Evolutionary conservation across 2,113 vertebrate species (phyloP).

Genomic region (Dasyurus viverrinus): DNA sequence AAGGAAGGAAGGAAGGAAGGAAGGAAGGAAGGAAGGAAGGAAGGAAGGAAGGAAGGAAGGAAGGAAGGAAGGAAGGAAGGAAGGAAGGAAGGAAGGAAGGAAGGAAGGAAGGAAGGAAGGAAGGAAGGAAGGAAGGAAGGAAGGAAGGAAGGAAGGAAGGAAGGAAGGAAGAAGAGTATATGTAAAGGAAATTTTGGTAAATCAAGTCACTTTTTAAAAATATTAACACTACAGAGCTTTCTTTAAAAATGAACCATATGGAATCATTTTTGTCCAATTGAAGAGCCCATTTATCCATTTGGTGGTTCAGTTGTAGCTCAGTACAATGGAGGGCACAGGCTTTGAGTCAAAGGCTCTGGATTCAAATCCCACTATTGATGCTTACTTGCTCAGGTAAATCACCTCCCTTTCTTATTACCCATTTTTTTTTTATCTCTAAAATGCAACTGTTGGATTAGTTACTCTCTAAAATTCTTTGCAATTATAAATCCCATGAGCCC

Average conservation of each 20-base stretch:
- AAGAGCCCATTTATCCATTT: background rate
- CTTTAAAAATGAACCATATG: background rate
- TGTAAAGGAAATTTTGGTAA: background rate
- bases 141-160: background rate
- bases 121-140: background rate
- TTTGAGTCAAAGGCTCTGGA: background rate
- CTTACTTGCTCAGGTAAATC: background rate
- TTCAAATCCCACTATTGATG: background rate
- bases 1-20: too few species aligned
- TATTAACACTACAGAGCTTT: background rate
- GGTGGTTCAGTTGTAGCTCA: background rate
- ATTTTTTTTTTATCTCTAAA: background rate
- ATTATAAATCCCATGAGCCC: background rate
- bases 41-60: background rate
- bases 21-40: background rate
- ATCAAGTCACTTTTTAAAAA: background rate
- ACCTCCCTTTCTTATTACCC: background rate
- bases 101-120: background rate
- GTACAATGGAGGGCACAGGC: background rate
- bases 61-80: background rate
- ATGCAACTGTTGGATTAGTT: background rate
- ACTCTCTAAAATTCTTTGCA: background rate
- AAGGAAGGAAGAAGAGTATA: background rate
- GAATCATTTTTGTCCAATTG: background rate
- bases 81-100: too few species aligned